Evolutionary conservation across 2,113 vertebrate species (phyloP).

Genomic region (Oryzias celebensis): DNA sequence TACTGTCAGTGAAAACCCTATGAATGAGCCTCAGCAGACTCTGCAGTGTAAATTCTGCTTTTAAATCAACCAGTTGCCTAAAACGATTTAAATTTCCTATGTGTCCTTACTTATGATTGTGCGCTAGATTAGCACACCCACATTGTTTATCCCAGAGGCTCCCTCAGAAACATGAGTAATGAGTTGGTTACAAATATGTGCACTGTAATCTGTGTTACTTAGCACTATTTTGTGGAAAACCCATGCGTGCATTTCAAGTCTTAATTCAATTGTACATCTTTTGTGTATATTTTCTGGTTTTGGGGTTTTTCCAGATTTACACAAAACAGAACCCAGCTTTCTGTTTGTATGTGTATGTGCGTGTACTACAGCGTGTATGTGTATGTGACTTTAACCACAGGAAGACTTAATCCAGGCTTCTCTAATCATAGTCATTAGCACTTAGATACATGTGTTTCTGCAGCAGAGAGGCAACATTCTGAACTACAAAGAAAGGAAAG

Average conservation of each 20-base stretch:
- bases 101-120: constrained; percentile 18
- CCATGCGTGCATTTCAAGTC: constrained; percentile 34
- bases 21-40: too few relatives aligned
- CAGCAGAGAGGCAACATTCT: constrained; percentile 16
- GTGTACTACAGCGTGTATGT: constrained; percentile 11
- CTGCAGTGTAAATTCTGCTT: too few relatives aligned
- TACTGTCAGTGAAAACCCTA: too few relatives aligned
- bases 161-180: constrained; percentile 55
- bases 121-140: constrained; percentile 37
- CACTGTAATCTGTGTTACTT: constrained; percentile 50
- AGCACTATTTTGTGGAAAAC: constrained; percentile 51
- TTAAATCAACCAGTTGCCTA: constrained; percentile 2
- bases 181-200: constrained; percentile 46
- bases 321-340: constrained; percentile 47
- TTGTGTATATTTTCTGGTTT: constrained; percentile 52
- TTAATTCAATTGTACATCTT: constrained; percentile 46
- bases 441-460: constrained; percentile 48
- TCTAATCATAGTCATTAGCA: constrained; percentile 72
- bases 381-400: constrained; percentile 51
- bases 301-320: constrained; percentile 38
- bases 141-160: constrained; percentile 45
- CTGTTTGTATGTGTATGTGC: constrained; percentile 22
- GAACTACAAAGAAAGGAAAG: constrained; percentile 26
- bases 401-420: constrained; percentile 57
- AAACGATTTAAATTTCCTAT: constrained; percentile 16